A percentile compares a stretch with the other conserved stretches of the same genome.
These are phyloP conservation scores for Heliconius ismenius DNA, from an alignment of 2,888 invertebrate genomes.

Conservation along the genomic window DNA sequence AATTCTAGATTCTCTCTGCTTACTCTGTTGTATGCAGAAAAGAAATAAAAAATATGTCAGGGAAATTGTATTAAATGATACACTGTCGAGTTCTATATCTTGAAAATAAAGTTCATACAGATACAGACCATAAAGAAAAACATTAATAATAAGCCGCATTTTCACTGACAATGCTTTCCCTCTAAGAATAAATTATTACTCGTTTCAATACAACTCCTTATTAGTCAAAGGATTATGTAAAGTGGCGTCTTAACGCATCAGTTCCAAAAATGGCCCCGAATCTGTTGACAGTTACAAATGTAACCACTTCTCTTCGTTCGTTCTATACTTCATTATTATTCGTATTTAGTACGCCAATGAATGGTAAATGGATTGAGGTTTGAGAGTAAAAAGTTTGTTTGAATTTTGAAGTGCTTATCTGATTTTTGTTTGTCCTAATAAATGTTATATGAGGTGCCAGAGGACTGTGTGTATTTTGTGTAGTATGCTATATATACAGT, in stretches of 20 bases:
- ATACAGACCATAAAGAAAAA: neutral
- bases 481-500: too few species aligned
- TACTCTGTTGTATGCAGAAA: too few species aligned
- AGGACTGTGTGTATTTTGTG: too few species aligned
- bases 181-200: slow-evolving; percentile 33
- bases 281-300: slow-evolving; percentile 58
- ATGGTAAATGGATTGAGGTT: slow-evolving; percentile 43
- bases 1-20: too few species aligned
- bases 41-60: neutral
- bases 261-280: slow-evolving; percentile 46
- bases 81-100: neutral
- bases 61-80: neutral
- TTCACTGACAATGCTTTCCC: slow-evolving; percentile 1
- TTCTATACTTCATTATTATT: slow-evolving; percentile 45
- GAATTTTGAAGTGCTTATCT: slow-evolving; percentile 25
- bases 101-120: neutral
- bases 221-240: slow-evolving; percentile 48
- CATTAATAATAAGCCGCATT: slow-evolving; percentile 18
- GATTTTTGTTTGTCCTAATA: slow-evolving; percentile 10
- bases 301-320: slow-evolving; percentile 39
- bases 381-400: slow-evolving; percentile 32
- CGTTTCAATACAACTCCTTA: slow-evolving; percentile 35
- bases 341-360: slow-evolving; percentile 45
- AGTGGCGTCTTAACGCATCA: slow-evolving; percentile 46
- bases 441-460: neutral